Evolutionary conservation across 2,113 vertebrate genomes (phyloP).

Genomic region (Gymnorhina tibicen): DNA sequence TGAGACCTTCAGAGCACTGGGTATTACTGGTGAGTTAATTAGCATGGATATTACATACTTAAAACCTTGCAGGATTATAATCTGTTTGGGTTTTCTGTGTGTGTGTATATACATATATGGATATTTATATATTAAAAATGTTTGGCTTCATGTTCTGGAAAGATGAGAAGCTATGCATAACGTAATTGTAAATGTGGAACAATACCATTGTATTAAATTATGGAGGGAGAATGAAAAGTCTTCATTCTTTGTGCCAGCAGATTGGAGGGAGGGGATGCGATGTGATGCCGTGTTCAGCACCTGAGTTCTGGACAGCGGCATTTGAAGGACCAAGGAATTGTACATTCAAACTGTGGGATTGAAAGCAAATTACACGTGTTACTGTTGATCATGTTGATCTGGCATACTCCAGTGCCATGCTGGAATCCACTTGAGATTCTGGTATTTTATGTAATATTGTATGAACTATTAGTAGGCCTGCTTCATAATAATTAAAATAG

Average conservation of each 20-base stretch:
- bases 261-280: accelerated
- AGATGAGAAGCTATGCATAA: not conserved
- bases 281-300: conserved; percentile 58
- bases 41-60: not conserved
- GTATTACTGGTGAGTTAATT: not conserved
- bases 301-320: conserved; percentile 62
- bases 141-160: not conserved
- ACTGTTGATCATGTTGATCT: accelerated
- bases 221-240: not conserved
- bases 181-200: not conserved
- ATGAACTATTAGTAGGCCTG: not conserved
- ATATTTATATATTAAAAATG: not conserved
- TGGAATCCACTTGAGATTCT: not conserved
- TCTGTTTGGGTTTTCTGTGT: not conserved
- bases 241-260: not conserved
- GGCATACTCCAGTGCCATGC: not conserved
- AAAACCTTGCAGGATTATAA: not conserved
- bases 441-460: not conserved
- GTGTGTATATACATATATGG: not conserved
- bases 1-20: not conserved
- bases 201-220: accelerated
- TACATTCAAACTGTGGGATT: accelerated
- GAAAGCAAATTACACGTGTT: no score
- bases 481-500: not conserved
- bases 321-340: accelerated